These are phyloP conservation scores for Drosophila murphyi DNA, from an alignment of 1,140 invertebrate genomes.

Conservation along the genomic window DNA sequence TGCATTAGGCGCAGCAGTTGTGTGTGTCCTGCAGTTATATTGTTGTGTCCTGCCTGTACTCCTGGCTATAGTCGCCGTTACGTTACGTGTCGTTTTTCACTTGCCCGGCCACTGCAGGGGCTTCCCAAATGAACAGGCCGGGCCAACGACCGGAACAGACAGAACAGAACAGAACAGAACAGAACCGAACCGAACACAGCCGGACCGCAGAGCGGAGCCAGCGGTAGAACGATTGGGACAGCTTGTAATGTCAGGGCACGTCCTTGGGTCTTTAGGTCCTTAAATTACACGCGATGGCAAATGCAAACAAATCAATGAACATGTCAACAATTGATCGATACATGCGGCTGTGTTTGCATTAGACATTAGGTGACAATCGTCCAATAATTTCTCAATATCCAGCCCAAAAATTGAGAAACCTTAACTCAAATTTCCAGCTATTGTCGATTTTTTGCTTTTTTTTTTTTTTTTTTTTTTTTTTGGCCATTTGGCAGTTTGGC, in stretches of 20 bases:
- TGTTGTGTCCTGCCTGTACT: constrained; percentile 6
- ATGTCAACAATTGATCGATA: constrained; percentile 47
- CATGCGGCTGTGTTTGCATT: constrained; percentile 72
- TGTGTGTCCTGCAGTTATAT: neutral
- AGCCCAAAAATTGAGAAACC: constrained; percentile 6
- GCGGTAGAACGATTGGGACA: neutral
- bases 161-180: neutral
- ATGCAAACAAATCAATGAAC: constrained; percentile 69
- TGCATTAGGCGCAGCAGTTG: neutral
- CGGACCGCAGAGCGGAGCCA: too few species aligned
- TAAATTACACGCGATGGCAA: constrained; percentile 61
- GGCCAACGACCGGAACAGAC: constrained; percentile 21
- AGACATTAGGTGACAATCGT: constrained; percentile 58
- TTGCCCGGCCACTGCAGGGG: constrained; percentile 73
- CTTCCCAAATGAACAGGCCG: constrained; percentile 45
- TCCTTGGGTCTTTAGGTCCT: constrained; percentile 65
- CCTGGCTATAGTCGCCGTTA: neutral
- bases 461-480: neutral
- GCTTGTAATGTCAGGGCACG: constrained; percentile 66
- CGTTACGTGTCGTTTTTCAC: constrained; percentile 78
- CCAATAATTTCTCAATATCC: constrained; percentile 13
- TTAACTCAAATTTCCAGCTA: constrained; percentile 8
- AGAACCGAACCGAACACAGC: neutral
- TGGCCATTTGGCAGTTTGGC: constrained; percentile 70
- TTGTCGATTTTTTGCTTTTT: constrained; percentile 9